A percentile compares a stretch with the other conserved stretches of the same genome.
Conservation (phyloP, 2,888 invertebrate genomes). For the Limnephilus auricula region DNA sequence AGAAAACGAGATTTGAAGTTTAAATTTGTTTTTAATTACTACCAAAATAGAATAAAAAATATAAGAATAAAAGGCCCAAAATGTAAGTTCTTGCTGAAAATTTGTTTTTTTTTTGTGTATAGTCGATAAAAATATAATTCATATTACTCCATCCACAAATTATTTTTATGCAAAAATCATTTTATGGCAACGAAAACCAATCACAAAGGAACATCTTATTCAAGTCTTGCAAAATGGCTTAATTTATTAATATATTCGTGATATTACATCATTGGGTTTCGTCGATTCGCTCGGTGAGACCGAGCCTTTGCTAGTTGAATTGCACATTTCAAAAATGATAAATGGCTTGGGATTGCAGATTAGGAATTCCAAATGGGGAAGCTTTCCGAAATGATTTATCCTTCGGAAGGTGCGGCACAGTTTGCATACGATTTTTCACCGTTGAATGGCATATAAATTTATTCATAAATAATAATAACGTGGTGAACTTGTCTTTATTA, state of each 20-base stretch:
- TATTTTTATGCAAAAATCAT: background rate
- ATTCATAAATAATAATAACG: background rate
- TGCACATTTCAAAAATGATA: slow-evolving; percentile 35
- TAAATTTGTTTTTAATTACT: too few relatives aligned
- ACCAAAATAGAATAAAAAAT: too few relatives aligned
- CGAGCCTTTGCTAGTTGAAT: slow-evolving; percentile 13
- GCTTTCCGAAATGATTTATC: slow-evolving; percentile 29
- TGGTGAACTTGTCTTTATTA: background rate
- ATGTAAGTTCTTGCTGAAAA: too few relatives aligned
- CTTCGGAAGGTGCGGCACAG: slow-evolving; percentile 23
- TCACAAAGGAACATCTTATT: background rate
- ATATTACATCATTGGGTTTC: background rate
- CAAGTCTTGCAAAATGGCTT: background rate
- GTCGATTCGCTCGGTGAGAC: background rate
- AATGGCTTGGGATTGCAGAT: slow-evolving; percentile 21
- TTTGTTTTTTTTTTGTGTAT: too few relatives aligned
- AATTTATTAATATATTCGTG: background rate
- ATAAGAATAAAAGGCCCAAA: too few relatives aligned
- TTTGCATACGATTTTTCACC: slow-evolving; percentile 8
- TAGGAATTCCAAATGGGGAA: slow-evolving; percentile 12
- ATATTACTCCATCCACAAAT: too few relatives aligned
- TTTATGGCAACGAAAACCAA: background rate
- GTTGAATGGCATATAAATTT: background rate
- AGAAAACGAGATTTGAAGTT: too few relatives aligned
- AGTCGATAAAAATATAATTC: too few relatives aligned